Base-by-base conservation (phyloP, 1,140 invertebrate species). In the Holcopasites calliopsidis region DNA sequence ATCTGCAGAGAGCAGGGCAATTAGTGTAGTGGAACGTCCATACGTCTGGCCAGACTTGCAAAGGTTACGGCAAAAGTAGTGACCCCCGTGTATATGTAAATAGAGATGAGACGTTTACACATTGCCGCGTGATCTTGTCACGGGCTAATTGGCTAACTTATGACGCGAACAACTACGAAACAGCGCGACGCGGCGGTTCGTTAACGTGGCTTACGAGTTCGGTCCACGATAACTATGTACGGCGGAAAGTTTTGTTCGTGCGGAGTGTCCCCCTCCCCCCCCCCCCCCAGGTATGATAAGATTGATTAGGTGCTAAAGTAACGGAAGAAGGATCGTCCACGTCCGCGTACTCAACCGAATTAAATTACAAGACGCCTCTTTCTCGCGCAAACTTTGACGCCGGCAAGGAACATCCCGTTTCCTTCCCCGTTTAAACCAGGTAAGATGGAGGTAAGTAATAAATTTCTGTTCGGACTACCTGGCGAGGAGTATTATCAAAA, bases 61-160 rank as follows among this genome's bases (percentile, higher is more conserved):
- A 10, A 33, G 3, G 11, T 3, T 6, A 7, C 28, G 13, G 28
- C 44, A 0, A 1, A 23, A 40, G 42, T 57, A 40, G 31, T 57
- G 72, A 68, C 72, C 62, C n/a, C 38, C n/a, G n/a, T n/a, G n/a
- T n/a, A 18, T 74, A 74, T 69, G 76, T 76, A 83, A 83, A 72
- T 66, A 76, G 80, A 82, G 61, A 58, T 28, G 50, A 79, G 80
- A 83, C 80, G 82, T 79, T 83, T 70, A 83, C 60, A 64, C 72
- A 69, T 83, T 64, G 77, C 60, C 65, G 52, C 44, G 75, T 79
- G 79, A 83, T 83, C 82, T 79, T 73, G 77, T 76, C 76, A 50
- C 58, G 28, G 60, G 33, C 72, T 83, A 83, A 83, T 83, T 83
- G 82, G 77, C 57, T 79, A 70, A 83, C 77, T 83, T 83, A 76